These are phyloP conservation scores for Ictalurus punctatus DNA, from an alignment of 2,113 vertebrate genomes.

Conservation along the genomic window DNA sequence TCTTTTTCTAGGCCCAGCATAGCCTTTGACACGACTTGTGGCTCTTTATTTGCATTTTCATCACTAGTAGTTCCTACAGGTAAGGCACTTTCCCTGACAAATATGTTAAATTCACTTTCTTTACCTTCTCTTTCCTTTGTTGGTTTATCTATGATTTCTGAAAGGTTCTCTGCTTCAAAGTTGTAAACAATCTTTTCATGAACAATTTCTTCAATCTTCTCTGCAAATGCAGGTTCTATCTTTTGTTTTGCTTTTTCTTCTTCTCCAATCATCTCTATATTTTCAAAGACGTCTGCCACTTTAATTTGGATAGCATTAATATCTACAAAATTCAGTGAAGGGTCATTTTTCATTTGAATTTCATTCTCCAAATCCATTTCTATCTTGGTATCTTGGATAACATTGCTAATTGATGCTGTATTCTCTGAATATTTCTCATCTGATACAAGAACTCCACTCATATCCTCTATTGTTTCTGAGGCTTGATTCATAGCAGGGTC, in stretches of 20 bases:
- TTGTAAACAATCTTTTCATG: slow-evolving; percentile 73
- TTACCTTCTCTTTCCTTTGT: neutral
- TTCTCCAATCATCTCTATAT: neutral
- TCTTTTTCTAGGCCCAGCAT: neutral
- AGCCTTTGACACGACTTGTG: slow-evolving; percentile 11
- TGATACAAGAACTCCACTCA: slow-evolving; percentile 48
- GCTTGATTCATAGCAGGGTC: slow-evolving; percentile 51
- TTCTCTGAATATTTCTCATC: slow-evolving; percentile 54
- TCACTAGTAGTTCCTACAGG: slow-evolving; percentile 9
- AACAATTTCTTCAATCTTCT: slow-evolving; percentile 65
- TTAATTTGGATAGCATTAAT: slow-evolving; percentile 53
- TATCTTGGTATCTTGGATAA: slow-evolving; percentile 36
- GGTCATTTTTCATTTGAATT: slow-evolving; percentile 23
- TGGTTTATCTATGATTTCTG: slow-evolving; percentile 53
- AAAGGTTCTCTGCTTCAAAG: slow-evolving; percentile 61
- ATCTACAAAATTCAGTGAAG: slow-evolving; percentile 41
- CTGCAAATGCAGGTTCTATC: slow-evolving; percentile 51
- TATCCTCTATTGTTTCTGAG: slow-evolving; percentile 50
- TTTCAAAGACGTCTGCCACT: slow-evolving; percentile 50
- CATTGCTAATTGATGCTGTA: slow-evolving; percentile 32
- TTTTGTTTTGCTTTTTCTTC: slow-evolving; percentile 36
- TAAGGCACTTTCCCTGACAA: slow-evolving; percentile 22
- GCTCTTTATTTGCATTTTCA: slow-evolving; percentile 15
- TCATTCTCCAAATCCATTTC: slow-evolving; percentile 48
- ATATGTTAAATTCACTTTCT: neutral